These are phyloP conservation scores for Lucilia sericata DNA, from an alignment of 1,140 invertebrate species.

Conservation along the genomic window DNA sequence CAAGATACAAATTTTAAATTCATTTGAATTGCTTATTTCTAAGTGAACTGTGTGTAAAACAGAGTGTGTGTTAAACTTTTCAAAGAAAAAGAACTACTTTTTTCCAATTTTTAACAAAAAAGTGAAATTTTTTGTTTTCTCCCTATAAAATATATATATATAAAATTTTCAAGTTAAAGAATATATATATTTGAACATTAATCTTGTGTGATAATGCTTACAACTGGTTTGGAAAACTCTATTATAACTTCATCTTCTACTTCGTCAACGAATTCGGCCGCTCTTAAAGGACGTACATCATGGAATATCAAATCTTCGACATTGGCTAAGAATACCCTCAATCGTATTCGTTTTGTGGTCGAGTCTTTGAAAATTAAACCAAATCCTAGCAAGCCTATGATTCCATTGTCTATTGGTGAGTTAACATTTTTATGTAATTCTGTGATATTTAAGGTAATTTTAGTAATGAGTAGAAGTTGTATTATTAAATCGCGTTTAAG, in stretches of 20 bases:
- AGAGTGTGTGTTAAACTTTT: neutral
- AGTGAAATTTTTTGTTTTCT: neutral
- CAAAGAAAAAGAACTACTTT: too few species aligned
- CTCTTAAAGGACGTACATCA: constrained; percentile 49
- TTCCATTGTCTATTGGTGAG: constrained; percentile 95
- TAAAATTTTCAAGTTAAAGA: neutral
- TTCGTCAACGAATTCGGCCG: constrained; percentile 8
- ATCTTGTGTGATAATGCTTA: constrained; percentile 48
- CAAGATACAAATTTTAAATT: constrained; percentile 63
- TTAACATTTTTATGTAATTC: constrained; percentile 48
- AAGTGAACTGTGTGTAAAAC: neutral
- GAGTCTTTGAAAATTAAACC: constrained; percentile 91
- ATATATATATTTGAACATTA: constrained; percentile 24
- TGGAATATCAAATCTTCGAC: constrained; percentile 86
- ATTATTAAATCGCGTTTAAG: too few species aligned
- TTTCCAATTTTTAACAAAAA: neutral
- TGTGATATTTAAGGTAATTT: too few species aligned
- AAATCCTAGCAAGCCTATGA: constrained; percentile 92
- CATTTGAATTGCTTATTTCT: constrained; percentile 53
- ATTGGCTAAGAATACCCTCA: constrained; percentile 88
- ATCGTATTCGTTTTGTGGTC: constrained; percentile 93
- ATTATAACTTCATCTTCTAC: constrained; percentile 17
- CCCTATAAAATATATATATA: too few species aligned
- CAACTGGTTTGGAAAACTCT: constrained; percentile 37
- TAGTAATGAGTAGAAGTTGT: too few species aligned